Conservation (phyloP, 2,888 invertebrate species). For the Tolmerus cingulatus region DNA sequence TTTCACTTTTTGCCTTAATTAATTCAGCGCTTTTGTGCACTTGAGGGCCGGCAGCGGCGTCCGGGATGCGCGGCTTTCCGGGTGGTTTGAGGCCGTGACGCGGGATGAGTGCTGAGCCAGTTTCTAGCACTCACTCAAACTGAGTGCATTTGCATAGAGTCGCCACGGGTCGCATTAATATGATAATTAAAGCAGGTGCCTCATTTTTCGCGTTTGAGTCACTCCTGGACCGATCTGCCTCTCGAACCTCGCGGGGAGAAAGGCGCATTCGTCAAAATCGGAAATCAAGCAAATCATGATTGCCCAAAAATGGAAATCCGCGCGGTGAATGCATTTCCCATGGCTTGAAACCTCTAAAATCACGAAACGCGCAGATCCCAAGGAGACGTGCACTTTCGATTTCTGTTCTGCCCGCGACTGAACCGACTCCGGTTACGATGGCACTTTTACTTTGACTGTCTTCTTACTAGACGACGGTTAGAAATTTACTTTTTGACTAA, state of each 20-base stretch:
- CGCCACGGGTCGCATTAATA: background rate
- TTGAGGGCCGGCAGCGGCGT: background rate
- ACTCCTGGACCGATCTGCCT: background rate
- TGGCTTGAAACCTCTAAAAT: background rate
- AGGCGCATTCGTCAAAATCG: background rate
- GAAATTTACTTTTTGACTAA: background rate
- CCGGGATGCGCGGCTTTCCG: background rate
- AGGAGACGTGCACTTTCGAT: slow-evolving; percentile 24
- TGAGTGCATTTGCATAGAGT: background rate
- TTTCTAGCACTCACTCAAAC: background rate
- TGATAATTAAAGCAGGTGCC: background rate
- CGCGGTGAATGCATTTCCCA: background rate
- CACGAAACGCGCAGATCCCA: background rate
- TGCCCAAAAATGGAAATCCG: background rate
- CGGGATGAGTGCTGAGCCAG: background rate
- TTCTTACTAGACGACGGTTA: background rate
- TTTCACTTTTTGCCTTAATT: slow-evolving; percentile 35
- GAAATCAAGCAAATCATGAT: background rate
- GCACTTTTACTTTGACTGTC: background rate
- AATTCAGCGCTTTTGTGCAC: slow-evolving; percentile 13
- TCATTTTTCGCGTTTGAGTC: background rate
- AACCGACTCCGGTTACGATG: background rate
- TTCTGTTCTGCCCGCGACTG: background rate
- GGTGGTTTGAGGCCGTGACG: background rate
- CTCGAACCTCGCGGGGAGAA: background rate